Evolutionary conservation across 1,140 invertebrate species (phyloP).

Genomic region (Nomia melanderi): DNA sequence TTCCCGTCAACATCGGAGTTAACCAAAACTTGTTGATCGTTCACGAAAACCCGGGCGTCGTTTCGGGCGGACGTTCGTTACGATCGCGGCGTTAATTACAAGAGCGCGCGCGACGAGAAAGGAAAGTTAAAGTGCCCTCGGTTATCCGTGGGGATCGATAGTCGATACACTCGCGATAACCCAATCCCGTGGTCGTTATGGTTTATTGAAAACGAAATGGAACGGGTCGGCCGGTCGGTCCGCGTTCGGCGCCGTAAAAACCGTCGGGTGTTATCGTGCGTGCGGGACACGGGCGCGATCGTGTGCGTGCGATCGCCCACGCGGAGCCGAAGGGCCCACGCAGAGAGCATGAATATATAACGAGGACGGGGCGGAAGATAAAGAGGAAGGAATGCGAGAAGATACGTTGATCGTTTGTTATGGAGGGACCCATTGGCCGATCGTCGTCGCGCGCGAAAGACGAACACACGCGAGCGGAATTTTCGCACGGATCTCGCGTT

Average conservation of each 20-base stretch:
- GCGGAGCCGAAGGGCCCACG: constrained; percentile 54
- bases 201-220: constrained; percentile 42
- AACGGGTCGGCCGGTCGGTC: constrained; percentile 13
- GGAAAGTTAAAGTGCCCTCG: neutral
- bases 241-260: neutral
- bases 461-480: neutral
- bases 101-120: neutral
- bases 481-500: constrained; percentile 8
- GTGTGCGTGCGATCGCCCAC: constrained; percentile 51
- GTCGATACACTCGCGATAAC: constrained; percentile 3
- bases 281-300: neutral
- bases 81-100: too few species aligned
- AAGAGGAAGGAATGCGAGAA: constrained; percentile 28
- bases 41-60: too few species aligned
- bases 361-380: constrained; percentile 36
- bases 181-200: neutral
- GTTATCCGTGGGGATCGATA: neutral
- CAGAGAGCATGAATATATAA: constrained; percentile 53
- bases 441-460: neutral
- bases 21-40: too few species aligned
- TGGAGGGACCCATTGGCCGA: constrained; percentile 3
- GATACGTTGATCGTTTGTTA: constrained; percentile 27
- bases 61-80: too few species aligned
- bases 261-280: constrained; percentile 29
- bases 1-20: too few species aligned